Evolutionary conservation across 2,113 vertebrate genomes (phyloP).

Genomic region (Callipepla squamata): DNA sequence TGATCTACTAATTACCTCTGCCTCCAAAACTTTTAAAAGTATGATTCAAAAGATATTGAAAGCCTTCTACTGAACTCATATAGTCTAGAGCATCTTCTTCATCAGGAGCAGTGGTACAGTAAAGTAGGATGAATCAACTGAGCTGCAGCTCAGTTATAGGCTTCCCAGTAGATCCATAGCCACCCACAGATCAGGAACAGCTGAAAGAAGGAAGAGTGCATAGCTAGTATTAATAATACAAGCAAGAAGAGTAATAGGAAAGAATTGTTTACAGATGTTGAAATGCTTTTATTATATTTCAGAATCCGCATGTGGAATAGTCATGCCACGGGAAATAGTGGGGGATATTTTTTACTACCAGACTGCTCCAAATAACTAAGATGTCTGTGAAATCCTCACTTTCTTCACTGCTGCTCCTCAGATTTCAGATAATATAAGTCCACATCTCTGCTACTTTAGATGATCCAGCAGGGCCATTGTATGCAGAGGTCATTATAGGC

Average conservation of each 20-base stretch:
- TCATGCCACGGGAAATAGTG: not conserved
- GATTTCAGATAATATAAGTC: not conserved
- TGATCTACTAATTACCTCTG: slow-evolving; percentile 37
- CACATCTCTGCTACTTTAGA: not conserved
- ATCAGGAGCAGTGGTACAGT: not conserved
- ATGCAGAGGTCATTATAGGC: not conserved
- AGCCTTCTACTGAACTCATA: not conserved
- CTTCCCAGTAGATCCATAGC: not conserved
- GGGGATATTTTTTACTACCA: not conserved
- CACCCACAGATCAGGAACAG: not conserved
- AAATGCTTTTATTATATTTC: not conserved
- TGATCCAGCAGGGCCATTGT: not conserved
- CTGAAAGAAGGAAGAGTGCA: not conserved
- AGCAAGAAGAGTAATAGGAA: not conserved
- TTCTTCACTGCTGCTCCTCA: not conserved
- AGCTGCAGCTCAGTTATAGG: not conserved
- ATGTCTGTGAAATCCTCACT: not conserved
- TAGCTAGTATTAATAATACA: not conserved
- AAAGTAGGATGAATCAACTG: not conserved
- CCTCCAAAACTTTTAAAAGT: not conserved
- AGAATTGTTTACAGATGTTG: not conserved
- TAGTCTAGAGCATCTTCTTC: not conserved
- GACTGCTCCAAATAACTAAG: not conserved
- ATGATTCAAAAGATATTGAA: not conserved
- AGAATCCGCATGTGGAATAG: not conserved